Conservation (phyloP, 2,888 invertebrate species). For the Archips crataeganus region DNA sequence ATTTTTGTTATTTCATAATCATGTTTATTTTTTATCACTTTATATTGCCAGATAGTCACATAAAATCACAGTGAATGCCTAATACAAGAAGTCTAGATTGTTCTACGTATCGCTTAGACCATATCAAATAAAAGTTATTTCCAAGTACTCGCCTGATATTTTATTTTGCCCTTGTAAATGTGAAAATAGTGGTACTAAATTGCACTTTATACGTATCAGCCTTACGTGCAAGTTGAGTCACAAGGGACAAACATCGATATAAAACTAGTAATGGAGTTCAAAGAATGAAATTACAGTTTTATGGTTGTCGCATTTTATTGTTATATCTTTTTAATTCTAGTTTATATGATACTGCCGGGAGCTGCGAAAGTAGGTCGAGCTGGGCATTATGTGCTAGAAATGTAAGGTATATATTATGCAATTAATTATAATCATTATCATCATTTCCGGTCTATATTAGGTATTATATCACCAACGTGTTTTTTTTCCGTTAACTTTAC, state of each 20-base stretch:
- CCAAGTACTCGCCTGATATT: background rate
- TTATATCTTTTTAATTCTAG: constrained; percentile 26
- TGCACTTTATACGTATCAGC: constrained; percentile 1
- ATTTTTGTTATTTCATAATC: too few species aligned
- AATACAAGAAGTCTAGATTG: too few species aligned
- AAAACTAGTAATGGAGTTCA: constrained; percentile 34
- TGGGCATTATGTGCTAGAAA: background rate
- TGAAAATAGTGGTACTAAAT: constrained; percentile 1
- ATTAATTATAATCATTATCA: too few species aligned
- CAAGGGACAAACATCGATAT: constrained; percentile 20
- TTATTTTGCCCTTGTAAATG: background rate
- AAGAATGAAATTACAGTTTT: constrained; percentile 31
- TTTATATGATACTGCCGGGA: constrained; percentile 11
- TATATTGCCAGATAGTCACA: too few species aligned
- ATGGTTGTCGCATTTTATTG: constrained; percentile 27
- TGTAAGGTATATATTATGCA: background rate
- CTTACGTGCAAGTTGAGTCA: background rate
- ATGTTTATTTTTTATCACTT: too few species aligned
- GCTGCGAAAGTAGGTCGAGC: background rate
- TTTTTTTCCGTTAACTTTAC: too few species aligned
- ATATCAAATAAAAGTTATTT: background rate
- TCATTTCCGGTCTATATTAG: too few species aligned
- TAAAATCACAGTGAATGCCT: too few species aligned
- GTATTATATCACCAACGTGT: too few species aligned
- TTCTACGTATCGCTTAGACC: too few species aligned